These are phyloP conservation scores for Oreohelix idahoensis DNA, from an alignment of 1,140 invertebrate genomes.

Conservation along the genomic window DNA sequence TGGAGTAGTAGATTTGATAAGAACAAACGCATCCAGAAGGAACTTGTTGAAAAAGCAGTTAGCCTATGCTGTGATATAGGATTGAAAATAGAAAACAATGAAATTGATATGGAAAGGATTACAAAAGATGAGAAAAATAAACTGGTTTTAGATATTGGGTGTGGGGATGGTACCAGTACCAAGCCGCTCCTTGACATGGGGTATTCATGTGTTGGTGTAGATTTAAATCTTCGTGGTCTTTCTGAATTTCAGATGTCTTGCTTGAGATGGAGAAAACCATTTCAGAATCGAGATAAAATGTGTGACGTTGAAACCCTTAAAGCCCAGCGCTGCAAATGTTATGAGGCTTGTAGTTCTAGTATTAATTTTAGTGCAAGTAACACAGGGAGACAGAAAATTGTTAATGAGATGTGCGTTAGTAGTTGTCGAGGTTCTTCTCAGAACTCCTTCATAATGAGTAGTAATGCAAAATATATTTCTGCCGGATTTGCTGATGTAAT, in stretches of 20 bases:
- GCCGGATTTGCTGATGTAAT: conserved; percentile 39
- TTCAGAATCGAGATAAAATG: background rate
- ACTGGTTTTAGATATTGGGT: conserved; percentile 49
- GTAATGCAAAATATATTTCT: conserved; percentile 1
- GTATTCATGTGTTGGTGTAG: conserved; percentile 40
- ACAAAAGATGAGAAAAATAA: background rate
- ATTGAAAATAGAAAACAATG: background rate
- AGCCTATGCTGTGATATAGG: background rate
- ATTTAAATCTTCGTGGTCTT: conserved; percentile 38
- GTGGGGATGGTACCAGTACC: conserved; percentile 44
- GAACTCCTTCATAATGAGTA: background rate
- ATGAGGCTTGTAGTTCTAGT: background rate
- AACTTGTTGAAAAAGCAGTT: conserved; percentile 24
- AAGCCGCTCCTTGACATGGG: background rate
- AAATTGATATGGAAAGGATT: background rate
- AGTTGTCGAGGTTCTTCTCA: background rate
- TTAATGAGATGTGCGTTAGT: background rate
- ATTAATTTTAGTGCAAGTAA: background rate
- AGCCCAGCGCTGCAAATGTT: background rate
- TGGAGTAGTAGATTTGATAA: conserved; percentile 29
- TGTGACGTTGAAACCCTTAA: background rate
- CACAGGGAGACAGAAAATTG: background rate
- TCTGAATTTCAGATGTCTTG: conserved; percentile 10
- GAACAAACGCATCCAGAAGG: conserved; percentile 36
- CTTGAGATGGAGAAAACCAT: background rate